Conservation (phyloP, 2,113 vertebrate genomes). For the Psittacula cyanocephala region DNA sequence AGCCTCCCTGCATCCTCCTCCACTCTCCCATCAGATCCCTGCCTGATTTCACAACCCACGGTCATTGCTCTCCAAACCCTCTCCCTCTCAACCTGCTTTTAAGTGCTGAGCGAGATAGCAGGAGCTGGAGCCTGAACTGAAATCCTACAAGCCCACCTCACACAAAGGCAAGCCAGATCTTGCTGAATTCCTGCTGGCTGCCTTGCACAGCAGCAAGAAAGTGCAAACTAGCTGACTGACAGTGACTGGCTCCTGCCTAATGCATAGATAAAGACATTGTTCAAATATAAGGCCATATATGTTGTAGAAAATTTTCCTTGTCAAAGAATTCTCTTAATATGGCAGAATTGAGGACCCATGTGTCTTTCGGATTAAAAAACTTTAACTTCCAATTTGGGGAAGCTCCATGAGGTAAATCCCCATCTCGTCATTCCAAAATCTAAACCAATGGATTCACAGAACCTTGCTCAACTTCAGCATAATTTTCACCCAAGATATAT, state of each 20-base stretch:
- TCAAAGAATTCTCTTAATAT: not conserved
- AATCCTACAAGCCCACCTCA: not conserved
- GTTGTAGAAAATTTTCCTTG: not conserved
- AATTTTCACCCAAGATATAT: not conserved
- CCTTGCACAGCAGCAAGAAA: not conserved
- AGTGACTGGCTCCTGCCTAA: not conserved
- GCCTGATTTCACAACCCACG: not conserved
- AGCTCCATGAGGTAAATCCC: not conserved
- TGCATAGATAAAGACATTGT: not conserved
- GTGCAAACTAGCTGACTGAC: not conserved
- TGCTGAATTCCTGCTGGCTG: not conserved
- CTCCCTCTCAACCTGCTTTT: not conserved
- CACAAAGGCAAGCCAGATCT: not conserved
- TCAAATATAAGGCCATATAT: not conserved
- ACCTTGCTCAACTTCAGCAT: not conserved
- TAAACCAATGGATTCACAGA: not conserved
- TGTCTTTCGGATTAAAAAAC: not conserved
- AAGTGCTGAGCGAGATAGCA: not conserved
- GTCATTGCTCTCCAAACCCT: not conserved
- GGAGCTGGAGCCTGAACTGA: not conserved
- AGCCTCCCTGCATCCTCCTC: not conserved
- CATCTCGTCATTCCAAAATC: not conserved
- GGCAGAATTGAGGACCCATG: not conserved
- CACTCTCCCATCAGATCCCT: not conserved
- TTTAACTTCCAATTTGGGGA: not conserved